Percentiles rank a stretch among this genome's conserved stretches.
These are phyloP conservation scores for Trichechus manatus DNA, from an alignment of 2,113 vertebrate genomes.

Conservation along the genomic window DNA sequence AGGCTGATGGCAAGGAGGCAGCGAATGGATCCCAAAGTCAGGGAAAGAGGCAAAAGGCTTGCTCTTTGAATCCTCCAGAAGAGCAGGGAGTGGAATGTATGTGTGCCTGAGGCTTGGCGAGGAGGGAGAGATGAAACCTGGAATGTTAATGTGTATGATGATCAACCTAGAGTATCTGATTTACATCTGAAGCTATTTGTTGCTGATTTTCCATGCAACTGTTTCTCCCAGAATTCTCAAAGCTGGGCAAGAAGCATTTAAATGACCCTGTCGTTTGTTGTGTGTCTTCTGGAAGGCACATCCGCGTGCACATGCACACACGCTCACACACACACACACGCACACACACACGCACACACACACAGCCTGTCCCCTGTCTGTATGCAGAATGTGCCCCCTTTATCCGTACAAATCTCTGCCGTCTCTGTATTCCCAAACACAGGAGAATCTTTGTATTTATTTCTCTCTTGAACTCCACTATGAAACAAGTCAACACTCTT, in stretches of 20 bases:
- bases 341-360: slow-evolving; percentile 20
- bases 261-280: slow-evolving; percentile 74
- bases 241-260: slow-evolving; percentile 82
- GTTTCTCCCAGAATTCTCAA: slow-evolving; percentile 82
- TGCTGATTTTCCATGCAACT: slow-evolving; percentile 81
- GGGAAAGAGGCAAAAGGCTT: slow-evolving; percentile 82
- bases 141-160: slow-evolving; percentile 79
- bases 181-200: slow-evolving; percentile 87
- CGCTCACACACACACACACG: neutral
- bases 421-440: slow-evolving; percentile 66
- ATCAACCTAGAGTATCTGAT: slow-evolving; percentile 82
- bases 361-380: slow-evolving; percentile 28
- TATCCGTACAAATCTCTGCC: slow-evolving; percentile 56
- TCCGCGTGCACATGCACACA: neutral
- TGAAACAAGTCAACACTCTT: slow-evolving; percentile 80
- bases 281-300: slow-evolving; percentile 7
- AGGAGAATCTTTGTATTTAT: slow-evolving; percentile 73
- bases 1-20: slow-evolving; percentile 69
- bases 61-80: slow-evolving; percentile 73
- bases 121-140: slow-evolving; percentile 70
- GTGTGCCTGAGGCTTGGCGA: slow-evolving; percentile 49
- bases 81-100: slow-evolving; percentile 73
- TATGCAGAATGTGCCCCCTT: neutral
- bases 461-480: slow-evolving; percentile 74
- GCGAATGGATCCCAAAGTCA: slow-evolving; percentile 80